A percentile compares a stretch with the other conserved stretches of the same genome.
Evolutionary conservation across 2,113 vertebrate genomes (phyloP).

Genomic region (Macquaria australasica): DNA sequence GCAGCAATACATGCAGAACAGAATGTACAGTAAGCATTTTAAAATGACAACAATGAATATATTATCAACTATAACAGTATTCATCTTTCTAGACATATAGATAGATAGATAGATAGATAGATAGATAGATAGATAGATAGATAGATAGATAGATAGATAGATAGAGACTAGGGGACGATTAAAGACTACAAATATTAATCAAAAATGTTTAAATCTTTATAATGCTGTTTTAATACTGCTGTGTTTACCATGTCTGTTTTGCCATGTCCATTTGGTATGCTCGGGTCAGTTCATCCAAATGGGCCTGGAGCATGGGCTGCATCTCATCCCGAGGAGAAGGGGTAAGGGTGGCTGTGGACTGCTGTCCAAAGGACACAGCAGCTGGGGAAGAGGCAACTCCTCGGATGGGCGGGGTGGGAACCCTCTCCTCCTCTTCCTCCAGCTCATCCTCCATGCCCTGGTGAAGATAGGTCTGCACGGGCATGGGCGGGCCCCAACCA

Average conservation of each 20-base stretch:
- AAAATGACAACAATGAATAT: slow-evolving; percentile 47
- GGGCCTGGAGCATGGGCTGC: slow-evolving; percentile 98
- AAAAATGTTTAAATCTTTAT: too few species aligned
- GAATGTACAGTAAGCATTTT: slow-evolving; percentile 48
- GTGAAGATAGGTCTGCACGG: slow-evolving; percentile 97
- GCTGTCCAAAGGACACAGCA: slow-evolving; percentile 96
- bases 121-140: too few species aligned
- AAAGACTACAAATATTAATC: too few species aligned
- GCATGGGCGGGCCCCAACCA: slow-evolving; percentile 94
- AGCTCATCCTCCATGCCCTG: slow-evolving; percentile 99
- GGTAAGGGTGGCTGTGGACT: slow-evolving; percentile 97
- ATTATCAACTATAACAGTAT: background rate
- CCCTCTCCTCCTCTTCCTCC: slow-evolving; percentile 97
- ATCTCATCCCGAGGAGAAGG: slow-evolving; percentile 97
- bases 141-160: too few species aligned
- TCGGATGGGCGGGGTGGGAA: slow-evolving; percentile 95
- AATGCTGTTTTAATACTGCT: background rate
- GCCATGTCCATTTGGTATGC: slow-evolving; percentile 99
- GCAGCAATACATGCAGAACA: slow-evolving; percentile 28
- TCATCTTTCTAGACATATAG: background rate
- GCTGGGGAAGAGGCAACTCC: slow-evolving; percentile 98
- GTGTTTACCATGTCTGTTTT: slow-evolving; percentile 95
- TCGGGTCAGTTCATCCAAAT: slow-evolving; percentile 95
- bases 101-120: background rate
- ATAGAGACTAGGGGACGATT: background rate